Evolutionary conservation across 2,888 invertebrate genomes (phyloP).

Genomic region (Hylaea fasciaria): DNA sequence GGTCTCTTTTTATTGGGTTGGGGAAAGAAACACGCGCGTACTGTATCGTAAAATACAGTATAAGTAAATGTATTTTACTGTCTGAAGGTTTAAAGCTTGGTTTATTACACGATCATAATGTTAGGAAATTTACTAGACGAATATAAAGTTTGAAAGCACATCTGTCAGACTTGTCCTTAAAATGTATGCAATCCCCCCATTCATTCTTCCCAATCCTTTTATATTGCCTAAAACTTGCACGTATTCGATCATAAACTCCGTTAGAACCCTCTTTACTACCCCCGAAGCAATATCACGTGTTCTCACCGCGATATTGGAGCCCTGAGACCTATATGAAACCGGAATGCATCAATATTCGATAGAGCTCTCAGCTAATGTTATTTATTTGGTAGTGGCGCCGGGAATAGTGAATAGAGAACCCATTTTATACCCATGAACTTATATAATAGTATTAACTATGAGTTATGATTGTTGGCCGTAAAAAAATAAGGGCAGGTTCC

Average conservation of each 20-base stretch:
- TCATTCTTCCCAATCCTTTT: constrained; percentile 22
- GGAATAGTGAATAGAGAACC: constrained; percentile 1
- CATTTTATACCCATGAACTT: too few relatives aligned
- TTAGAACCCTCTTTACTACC: constrained; percentile 29
- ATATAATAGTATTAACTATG: too few relatives aligned
- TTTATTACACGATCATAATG: too few relatives aligned
- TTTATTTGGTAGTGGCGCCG: constrained; percentile 30
- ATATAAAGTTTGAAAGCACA: too few relatives aligned
- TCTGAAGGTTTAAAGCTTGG: too few relatives aligned
- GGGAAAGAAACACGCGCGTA: too few relatives aligned
- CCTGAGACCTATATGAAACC: constrained; percentile 31
- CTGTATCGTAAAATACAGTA: too few relatives aligned
- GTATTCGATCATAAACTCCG: constrained; percentile 34
- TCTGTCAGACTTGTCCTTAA: not conserved
- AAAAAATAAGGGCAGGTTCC: too few relatives aligned
- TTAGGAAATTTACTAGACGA: too few relatives aligned
- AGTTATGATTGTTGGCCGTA: too few relatives aligned
- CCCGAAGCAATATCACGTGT: constrained; percentile 33
- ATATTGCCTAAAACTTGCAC: constrained; percentile 34
- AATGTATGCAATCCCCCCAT: constrained; percentile 11
- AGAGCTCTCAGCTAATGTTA: constrained; percentile 32
- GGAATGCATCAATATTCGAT: constrained; percentile 38
- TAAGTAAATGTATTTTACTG: too few relatives aligned
- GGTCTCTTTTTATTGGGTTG: too few relatives aligned
- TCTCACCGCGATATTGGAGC: constrained; percentile 29